Evolutionary conservation across 2,888 invertebrate genomes (phyloP).

Genomic region (Loripinus fragilis): DNA sequence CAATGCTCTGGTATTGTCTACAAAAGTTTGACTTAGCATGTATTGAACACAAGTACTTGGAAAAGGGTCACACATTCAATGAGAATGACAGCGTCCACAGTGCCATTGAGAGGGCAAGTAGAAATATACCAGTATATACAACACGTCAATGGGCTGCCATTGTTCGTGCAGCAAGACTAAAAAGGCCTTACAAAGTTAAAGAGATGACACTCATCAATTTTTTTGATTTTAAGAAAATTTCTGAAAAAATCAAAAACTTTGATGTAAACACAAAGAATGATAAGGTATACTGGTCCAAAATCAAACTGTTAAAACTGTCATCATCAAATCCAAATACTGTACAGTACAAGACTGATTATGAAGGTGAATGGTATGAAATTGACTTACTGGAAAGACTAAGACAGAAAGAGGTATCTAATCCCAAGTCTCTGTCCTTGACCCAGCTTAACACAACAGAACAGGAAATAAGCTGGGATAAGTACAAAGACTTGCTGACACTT

Average conservation of each 20-base stretch:
- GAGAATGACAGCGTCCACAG: slow-evolving; percentile 27
- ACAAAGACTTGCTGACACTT: too few relatives aligned
- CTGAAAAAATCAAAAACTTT: slow-evolving; percentile 14
- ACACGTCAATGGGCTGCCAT: slow-evolving; percentile 34
- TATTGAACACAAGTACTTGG: slow-evolving; percentile 19
- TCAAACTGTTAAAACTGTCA: background rate
- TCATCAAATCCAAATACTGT: background rate
- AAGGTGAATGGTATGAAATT: background rate
- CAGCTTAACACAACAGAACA: too few relatives aligned
- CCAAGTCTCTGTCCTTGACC: too few relatives aligned
- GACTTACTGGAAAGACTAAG: too few relatives aligned
- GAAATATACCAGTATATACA: slow-evolving; percentile 15
- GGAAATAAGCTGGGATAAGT: too few relatives aligned
- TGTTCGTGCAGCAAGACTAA: slow-evolving; percentile 9
- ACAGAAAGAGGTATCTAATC: too few relatives aligned
- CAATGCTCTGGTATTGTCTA: slow-evolving; percentile 30
- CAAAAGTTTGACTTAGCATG: slow-evolving; percentile 11
- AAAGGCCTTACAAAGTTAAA: slow-evolving; percentile 22
- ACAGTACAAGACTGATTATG: background rate
- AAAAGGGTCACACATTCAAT: slow-evolving; percentile 30
- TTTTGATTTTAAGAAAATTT: slow-evolving; percentile 16
- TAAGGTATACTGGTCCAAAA: slow-evolving; percentile 12
- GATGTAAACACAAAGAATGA: slow-evolving; percentile 16
- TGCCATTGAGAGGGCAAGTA: slow-evolving; percentile 21
- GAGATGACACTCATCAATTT: slow-evolving; percentile 6